phyloP scores from a whole-genome alignment of 2,888 invertebrate species.

The Chalcis sispes region DNA sequence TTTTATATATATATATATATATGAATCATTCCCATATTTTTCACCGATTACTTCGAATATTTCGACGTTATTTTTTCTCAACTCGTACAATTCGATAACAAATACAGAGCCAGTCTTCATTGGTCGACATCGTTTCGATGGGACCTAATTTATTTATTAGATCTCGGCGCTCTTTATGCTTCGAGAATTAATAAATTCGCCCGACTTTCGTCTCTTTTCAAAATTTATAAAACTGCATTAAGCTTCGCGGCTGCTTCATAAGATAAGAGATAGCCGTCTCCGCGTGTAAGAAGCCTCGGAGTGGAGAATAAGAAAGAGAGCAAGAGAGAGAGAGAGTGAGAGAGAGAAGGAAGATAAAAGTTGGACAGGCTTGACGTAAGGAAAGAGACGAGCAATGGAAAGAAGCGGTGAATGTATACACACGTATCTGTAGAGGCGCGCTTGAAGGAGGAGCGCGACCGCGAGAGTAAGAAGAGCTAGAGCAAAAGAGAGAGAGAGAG shows the following conservation, averaged over 20 bases:
- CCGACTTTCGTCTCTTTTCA: background rate
- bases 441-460: background rate
- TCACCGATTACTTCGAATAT: background rate
- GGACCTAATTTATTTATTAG: background rate
- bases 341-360: conserved; percentile 17
- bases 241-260: conserved; percentile 11
- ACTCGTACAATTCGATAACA: background rate
- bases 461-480: background rate
- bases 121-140: background rate
- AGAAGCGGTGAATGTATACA: background rate
- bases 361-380: conserved; percentile 3
- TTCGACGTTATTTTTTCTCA: conserved; percentile 11
- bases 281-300: background rate
- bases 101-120: no score
- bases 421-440: background rate
- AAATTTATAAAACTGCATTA: conserved; percentile 56
- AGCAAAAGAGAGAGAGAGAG: conserved; percentile 10
- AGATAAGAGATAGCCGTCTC: no score
- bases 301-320: background rate
- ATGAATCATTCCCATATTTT: no score
- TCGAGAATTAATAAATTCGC: background rate
- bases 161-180: background rate
- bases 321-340: no score
- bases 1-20: no score
- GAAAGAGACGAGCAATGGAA: background rate